Base-by-base conservation (phyloP, 2,113 vertebrate genomes). In the Brienomyrus brachyistius region DNA sequence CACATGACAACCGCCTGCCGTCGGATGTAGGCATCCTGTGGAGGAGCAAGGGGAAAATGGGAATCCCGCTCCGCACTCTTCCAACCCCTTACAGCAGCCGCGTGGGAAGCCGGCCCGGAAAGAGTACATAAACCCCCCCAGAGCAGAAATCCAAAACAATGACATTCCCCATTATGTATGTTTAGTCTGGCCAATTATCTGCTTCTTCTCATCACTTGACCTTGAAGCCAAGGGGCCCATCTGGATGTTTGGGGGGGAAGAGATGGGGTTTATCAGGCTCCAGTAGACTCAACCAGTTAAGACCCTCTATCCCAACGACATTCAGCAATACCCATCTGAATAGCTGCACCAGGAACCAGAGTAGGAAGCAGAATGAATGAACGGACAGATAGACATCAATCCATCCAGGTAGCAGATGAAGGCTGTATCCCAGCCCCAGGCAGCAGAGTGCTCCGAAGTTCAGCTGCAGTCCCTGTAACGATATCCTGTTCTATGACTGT, bases 161-260 rank as follows among this genome's bases (percentile, higher is more conserved):
- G 93, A 95, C 97, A 97, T 97, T 97, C 97, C 97, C 97, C 94
- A 96, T 96, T 90, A 96, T 94, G 95, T 96, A 96, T 99, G 97
- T 99, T 99, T 98, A 98, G 97, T 98, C 98, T 99, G 97, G 96
- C 96, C 92, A 96, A 96, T 96, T 96, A 96, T 97, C 97, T 97
- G 96, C 94, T 97, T 96, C 91, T 96, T 97, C 96, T 95, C 96
- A 96, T 96, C 96, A 96, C 94, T 97, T 97, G 96, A 97, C 97
- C 97, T 95, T 95, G 96, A 96, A 94, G 96, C 95, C 94, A 94
- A 95, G 95, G 95, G 92, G 94, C 94, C 95, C 96, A 95, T 96
- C 95, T 97, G 96, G 92, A 90, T 89, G 90, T 88, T 27, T 2
- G 77, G 82, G 3, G 27, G 54, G 4, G 70, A 31, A 27, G 19